phyloP scores from a whole-genome alignment of 2,113 vertebrate species.

The Menura novaehollandiae region DNA sequence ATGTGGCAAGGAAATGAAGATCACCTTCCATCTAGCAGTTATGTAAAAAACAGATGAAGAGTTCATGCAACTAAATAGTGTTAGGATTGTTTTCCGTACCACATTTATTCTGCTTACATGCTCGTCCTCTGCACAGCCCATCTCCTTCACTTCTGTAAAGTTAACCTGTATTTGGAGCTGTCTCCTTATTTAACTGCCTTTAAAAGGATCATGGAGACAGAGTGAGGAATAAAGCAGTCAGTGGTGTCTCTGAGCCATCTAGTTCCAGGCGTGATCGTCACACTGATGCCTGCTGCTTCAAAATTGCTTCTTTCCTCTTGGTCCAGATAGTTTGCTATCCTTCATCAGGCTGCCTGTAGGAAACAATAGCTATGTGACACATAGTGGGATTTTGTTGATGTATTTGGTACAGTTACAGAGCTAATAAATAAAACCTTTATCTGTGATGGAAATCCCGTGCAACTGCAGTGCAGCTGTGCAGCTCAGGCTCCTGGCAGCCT shows the following conservation, averaged over 20 bases:
- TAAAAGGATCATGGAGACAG: background rate
- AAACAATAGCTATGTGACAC: background rate
- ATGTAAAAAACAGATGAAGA: accelerated
- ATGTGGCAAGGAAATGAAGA: background rate
- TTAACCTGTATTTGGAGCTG: background rate
- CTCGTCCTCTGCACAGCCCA: background rate
- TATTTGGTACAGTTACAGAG: background rate
- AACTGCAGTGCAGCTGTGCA: background rate
- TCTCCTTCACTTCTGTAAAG: background rate
- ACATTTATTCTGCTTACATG: background rate
- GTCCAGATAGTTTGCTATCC: background rate
- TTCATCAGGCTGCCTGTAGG: background rate
- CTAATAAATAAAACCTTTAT: background rate
- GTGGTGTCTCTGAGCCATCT: background rate
- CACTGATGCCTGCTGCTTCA: background rate
- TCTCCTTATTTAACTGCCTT: background rate
- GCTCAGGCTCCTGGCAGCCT: background rate
- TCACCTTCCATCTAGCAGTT: background rate
- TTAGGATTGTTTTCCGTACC: background rate
- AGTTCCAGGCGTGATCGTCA: accelerated
- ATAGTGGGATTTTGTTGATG: background rate
- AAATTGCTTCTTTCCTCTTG: background rate
- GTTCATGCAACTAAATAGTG: background rate
- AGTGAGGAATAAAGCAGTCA: background rate
- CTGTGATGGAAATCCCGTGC: background rate